Evolutionary conservation across 2,797 vertebrate genomes (phyloP).

Genomic region (Mus caroli): DNA sequence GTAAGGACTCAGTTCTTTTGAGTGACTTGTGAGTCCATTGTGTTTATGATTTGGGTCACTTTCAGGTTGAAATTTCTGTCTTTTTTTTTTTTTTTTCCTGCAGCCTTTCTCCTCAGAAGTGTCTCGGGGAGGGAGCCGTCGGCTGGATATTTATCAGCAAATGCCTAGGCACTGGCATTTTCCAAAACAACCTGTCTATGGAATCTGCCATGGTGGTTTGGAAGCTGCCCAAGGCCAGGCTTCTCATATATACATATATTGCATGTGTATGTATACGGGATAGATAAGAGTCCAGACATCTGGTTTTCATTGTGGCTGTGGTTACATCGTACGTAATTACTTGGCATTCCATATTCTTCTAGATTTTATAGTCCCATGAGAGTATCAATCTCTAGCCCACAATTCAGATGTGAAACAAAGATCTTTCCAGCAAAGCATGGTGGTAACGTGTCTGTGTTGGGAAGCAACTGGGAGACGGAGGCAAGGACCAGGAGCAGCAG

Average conservation of each 20-base stretch:
- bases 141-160: neutral
- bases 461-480: neutral
- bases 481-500: neutral
- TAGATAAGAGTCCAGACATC: neutral
- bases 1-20: neutral
- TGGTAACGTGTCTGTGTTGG: neutral
- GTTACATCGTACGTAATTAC: neutral
- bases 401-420: neutral
- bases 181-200: neutral
- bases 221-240: neutral
- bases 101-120: neutral
- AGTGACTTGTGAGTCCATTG: neutral
- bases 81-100: neutral
- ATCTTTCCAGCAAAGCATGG: neutral
- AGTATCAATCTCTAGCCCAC: slow-evolving; percentile 10
- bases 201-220: neutral
- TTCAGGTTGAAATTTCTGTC: neutral
- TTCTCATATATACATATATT: neutral
- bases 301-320: neutral
- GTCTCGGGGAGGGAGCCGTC: neutral
- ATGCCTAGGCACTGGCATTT: neutral
- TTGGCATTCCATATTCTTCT: neutral
- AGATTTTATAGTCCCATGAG: neutral
- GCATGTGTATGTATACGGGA: neutral
- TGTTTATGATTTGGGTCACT: neutral